phyloP scores from a whole-genome alignment of 1,140 invertebrate species.

The Drosophila mayri region DNA sequence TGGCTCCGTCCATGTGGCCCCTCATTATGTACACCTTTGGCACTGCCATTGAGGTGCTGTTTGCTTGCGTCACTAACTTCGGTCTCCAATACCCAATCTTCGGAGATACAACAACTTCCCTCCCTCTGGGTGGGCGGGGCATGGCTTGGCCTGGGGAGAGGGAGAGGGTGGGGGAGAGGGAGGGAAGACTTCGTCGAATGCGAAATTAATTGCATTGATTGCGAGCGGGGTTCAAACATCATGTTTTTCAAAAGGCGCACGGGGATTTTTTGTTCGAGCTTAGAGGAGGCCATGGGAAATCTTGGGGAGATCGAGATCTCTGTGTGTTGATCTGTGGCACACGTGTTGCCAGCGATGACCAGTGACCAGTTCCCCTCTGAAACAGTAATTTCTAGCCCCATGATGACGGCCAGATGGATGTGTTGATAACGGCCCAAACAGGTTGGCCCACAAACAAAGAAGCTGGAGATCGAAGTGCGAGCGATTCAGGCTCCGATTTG shows the following conservation, averaged over 20 bases:
- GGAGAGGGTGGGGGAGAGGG: no score
- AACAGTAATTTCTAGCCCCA: background rate
- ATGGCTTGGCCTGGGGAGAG: background rate
- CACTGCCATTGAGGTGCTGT: conserved; percentile 18
- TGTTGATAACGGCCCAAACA: conserved; percentile 1
- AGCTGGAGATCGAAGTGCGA: background rate
- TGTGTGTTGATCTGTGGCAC: background rate
- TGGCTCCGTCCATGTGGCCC: conserved; percentile 7
- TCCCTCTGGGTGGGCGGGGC: conserved; percentile 12
- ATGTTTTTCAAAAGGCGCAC: conserved; percentile 20
- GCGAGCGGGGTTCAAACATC: conserved; percentile 29
- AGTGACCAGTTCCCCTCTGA: background rate
- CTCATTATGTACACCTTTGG: conserved; percentile 49
- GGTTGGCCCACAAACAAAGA: background rate
- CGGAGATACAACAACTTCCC: background rate
- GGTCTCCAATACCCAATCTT: no score
- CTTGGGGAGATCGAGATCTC: conserved; percentile 12
- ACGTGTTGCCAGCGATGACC: background rate
- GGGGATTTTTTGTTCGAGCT: conserved; percentile 34
- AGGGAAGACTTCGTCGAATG: conserved; percentile 6
- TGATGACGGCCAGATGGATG: background rate
- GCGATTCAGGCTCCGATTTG: background rate
- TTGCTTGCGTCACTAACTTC: conserved; percentile 37
- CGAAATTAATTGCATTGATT: conserved; percentile 56
- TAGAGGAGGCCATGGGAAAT: conserved; percentile 37